A percentile compares a stretch with the other conserved stretches of the same genome.
Evolutionary conservation across 2,113 vertebrate genomes (phyloP).

Genomic region (Thunnus thynnus): DNA sequence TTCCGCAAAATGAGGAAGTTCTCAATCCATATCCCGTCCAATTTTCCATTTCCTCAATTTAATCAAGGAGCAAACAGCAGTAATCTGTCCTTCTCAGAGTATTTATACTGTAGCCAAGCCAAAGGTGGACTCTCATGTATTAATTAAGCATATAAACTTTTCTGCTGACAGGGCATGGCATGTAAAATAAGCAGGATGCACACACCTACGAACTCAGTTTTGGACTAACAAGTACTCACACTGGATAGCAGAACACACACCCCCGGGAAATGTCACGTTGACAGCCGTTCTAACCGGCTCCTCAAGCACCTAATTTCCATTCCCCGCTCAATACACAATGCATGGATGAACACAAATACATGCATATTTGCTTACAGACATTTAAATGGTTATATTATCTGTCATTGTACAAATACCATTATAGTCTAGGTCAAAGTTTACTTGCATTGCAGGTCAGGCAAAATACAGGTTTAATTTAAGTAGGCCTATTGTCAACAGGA

Average conservation of each 20-base stretch:
- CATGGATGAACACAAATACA: not conserved
- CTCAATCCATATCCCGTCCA: not conserved
- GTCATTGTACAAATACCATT: not conserved
- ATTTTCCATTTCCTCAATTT: conserved; percentile 51
- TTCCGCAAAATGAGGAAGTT: conserved; percentile 41
- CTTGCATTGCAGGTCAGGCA: not conserved
- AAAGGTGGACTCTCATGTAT: not conserved
- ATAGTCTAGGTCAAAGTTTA: conserved; percentile 2
- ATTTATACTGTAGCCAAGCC: not conserved
- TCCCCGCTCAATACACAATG: not conserved
- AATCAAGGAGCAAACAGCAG: not conserved
- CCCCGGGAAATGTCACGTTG: conserved; percentile 19
- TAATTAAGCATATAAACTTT: not conserved
- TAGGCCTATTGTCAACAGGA: conserved; percentile 23
- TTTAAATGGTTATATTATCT: not conserved
- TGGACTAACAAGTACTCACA: not conserved
- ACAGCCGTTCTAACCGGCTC: conserved; percentile 33
- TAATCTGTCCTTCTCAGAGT: conserved; percentile 7
- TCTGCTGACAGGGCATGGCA: conserved; percentile 2
- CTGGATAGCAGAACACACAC: conserved; percentile 18
- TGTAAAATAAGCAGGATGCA: conserved; percentile 14
- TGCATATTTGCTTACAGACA: not conserved
- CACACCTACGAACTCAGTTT: conserved; percentile 3
- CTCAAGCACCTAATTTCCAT: conserved; percentile 27
- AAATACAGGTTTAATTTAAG: conserved; percentile 32